Base-by-base conservation (phyloP, 2,113 vertebrate species). In the Tragelaphus imberbis region DNA sequence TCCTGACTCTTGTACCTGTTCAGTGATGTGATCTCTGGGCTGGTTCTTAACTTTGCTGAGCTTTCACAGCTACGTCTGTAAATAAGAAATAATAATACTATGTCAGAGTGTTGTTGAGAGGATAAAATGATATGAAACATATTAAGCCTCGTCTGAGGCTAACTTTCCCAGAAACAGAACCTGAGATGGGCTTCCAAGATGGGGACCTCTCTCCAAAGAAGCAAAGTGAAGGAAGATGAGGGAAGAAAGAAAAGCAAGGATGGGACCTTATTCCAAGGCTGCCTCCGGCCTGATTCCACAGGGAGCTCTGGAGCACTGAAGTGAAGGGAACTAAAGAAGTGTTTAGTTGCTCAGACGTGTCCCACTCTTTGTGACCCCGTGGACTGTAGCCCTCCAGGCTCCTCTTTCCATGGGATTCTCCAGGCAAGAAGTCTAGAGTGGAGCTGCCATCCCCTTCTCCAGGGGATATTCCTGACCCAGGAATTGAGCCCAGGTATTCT, bases 141-240 rank as follows among this genome's bases (percentile, higher is more conserved):
- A 44, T 44, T 84, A 21, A 79, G n/a, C 56, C 33, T 65, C 10
- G 1, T 58, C 49, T 89, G 25, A n/a, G 63, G 40, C 33, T 19
- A 13, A 36, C 11, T 28, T 23, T 77, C 65, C 36, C 36, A 56
- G 86, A 56, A 25, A 85, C 30, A 58, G 56, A 90, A 65, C 6
- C 75, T 8, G 71, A 55, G 30, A 19, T 10, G 21, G 44, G 11
- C 23, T 63, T 80, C 30, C 79, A 47, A 77, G 40, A 40, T 16
- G 16, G 75, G 19, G n/a, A 27, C 8, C 56, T 5, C 25, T 59
- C 79, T 61, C 11, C 1, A 36, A 27, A 84, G 58, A 23, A 77
- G 14, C 14, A 5, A 28, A 5, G 13, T 2, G 19, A 49, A 9
- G 56, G 28, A 8, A 28, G 49, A 53, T 0, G 0, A 33, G 44